phyloP scores from a whole-genome alignment of 2,888 invertebrate species.

The Arrhopalites spinosus region DNA sequence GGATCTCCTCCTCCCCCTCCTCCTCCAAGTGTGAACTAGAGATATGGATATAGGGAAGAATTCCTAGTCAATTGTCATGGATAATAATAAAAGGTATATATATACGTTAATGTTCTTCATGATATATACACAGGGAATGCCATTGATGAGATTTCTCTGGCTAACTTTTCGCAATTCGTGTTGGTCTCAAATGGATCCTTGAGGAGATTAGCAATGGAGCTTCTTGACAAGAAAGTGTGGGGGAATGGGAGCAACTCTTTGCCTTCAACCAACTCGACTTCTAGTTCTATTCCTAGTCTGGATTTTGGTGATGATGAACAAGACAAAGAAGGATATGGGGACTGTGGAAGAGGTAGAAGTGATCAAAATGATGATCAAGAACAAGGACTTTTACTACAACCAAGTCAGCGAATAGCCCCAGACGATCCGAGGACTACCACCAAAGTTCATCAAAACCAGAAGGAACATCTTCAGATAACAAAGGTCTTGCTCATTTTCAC shows the following conservation, averaged over 20 bases:
- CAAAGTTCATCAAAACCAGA: constrained; percentile 31
- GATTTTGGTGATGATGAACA: background rate
- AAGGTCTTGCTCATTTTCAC: constrained; percentile 31
- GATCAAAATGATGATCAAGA: constrained; percentile 32
- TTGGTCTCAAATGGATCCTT: constrained; percentile 52
- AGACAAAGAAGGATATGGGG: background rate
- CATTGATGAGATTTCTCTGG: constrained; percentile 54
- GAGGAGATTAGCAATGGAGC: constrained; percentile 48
- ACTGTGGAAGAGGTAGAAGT: constrained; percentile 11
- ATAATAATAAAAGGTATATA: background rate
- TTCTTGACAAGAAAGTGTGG: constrained; percentile 51
- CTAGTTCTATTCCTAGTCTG: background rate
- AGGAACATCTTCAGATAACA: constrained; percentile 28
- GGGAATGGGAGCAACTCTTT: constrained; percentile 20
- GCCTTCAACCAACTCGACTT: background rate
- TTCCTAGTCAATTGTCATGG: background rate
- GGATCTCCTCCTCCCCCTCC: no score
- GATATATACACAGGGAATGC: constrained; percentile 47
- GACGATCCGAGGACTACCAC: constrained; percentile 7
- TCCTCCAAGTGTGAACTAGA: no score
- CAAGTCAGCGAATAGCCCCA: background rate
- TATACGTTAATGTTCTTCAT: background rate
- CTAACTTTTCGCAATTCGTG: constrained; percentile 55
- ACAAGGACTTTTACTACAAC: constrained; percentile 4
- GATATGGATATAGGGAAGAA: no score